Base-by-base conservation (phyloP, 2,113 vertebrate genomes). In the Phrynosoma blainvillii region DNA sequence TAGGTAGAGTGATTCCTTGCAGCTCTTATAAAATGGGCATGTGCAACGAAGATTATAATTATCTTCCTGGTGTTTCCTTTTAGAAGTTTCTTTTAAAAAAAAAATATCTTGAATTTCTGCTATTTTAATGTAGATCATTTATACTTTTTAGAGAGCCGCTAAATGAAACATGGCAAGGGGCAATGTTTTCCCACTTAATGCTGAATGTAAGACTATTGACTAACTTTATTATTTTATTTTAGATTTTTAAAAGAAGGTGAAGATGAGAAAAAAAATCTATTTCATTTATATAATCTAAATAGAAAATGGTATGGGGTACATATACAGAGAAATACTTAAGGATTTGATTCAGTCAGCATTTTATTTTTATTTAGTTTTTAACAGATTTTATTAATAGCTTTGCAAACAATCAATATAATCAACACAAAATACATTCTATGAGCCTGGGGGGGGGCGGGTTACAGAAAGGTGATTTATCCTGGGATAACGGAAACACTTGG, bases 111-210 rank as follows among this genome's bases (percentile, higher is more conserved):
- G 92, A 92, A 93, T 94, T 93, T 90, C 42, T 93, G 73, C 85
- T 86, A 89, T 87, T 88, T 95, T 94, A 90, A 79, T 92, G 87
- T 87, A 88, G 80, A 86, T 91, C 75, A 89, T 93, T 94, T 91
- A 73, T 91, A 91, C 90, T 84, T 92, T 92, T 84, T 91, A 52
- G 32, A 70, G 20, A 47, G 79, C 68, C 94, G 78, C 89, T 91
- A 92, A 94, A 91, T 85, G 89, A 89, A 91, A 91, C 47, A 75
- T 88, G 81, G 83, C 21, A 88, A 93, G 70, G 86, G 79, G 77
- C 56, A 89, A 82, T 90, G 92, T 91, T 90, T 27, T 14, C 30
- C 2, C 3, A 74, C 87, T 70, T 66, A 93, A 75, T 68, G 54
- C 42, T 90, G 74, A 92, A 82, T 93, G 36, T 32, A 54, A 56